These are phyloP conservation scores for Pristionchus arcanus DNA, from an alignment of 2,888 invertebrate species.

Conservation along the genomic window DNA sequence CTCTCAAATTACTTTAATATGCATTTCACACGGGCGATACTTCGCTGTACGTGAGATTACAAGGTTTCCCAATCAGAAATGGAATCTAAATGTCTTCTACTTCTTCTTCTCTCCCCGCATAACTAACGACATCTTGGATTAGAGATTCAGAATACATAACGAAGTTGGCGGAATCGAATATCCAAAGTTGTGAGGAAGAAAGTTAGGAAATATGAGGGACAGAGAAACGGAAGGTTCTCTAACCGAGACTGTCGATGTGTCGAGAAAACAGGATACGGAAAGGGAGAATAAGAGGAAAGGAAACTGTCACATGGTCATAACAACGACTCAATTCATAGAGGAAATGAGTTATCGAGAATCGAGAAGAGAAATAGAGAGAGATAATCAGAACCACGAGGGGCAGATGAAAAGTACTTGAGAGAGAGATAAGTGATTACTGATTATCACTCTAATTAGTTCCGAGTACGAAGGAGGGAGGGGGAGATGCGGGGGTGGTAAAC, in stretches of 20 bases:
- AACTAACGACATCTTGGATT: constrained; percentile 5
- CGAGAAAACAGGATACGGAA: constrained; percentile 5
- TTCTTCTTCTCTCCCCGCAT: neutral
- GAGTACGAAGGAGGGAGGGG: neutral
- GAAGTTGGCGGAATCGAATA: neutral
- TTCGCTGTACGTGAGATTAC: neutral
- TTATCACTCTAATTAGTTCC: constrained; percentile 1
- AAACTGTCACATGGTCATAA: constrained; percentile 29
- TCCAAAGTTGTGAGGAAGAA: neutral
- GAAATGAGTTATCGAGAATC: neutral
- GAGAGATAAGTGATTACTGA: neutral
- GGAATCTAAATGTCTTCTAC: neutral
- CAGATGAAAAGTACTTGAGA: neutral
- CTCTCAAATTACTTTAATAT: neutral
- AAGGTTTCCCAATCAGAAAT: neutral
- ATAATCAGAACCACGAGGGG: neutral
- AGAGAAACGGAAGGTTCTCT: constrained; percentile 1
- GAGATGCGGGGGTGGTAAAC: neutral
- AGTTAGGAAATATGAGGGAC: neutral
- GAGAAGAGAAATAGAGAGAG: constrained; percentile 13
- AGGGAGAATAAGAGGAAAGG: neutral
- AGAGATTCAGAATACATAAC: neutral
- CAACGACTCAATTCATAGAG: constrained; percentile 14
- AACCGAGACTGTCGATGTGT: neutral
- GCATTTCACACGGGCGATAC: neutral